Evolutionary conservation across 2,113 vertebrate genomes (phyloP).

Genomic region (Steatornis caripensis): DNA sequence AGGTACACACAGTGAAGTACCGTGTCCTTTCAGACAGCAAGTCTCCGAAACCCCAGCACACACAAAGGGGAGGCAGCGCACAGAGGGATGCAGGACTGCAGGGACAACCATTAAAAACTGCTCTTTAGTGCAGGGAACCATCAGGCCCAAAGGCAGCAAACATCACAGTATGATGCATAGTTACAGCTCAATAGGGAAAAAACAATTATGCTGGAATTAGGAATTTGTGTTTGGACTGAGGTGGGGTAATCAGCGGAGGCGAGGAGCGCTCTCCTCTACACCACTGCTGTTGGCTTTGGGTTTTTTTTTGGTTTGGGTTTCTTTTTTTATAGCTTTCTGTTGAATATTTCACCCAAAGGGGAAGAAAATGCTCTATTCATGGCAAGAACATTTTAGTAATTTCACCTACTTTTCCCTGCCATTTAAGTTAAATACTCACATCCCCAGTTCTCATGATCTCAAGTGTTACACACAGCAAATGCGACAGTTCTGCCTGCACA

Average conservation of each 20-base stretch:
- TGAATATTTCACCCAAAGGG: background rate
- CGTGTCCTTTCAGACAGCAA: background rate
- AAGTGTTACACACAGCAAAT: background rate
- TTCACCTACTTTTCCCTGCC: background rate
- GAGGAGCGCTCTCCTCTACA: background rate
- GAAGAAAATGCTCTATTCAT: background rate
- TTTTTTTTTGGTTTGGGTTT: background rate
- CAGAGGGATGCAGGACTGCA: background rate
- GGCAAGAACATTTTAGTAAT: background rate
- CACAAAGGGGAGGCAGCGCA: background rate
- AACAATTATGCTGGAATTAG: background rate
- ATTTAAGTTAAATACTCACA: background rate
- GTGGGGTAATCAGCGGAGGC: background rate
- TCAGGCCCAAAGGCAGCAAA: background rate
- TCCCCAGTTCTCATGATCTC: background rate
- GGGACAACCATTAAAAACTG: background rate
- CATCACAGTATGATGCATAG: background rate
- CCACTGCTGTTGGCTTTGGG: background rate
- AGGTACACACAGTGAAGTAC: background rate
- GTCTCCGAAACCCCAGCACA: background rate
- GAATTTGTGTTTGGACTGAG: background rate
- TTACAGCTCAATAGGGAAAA: background rate
- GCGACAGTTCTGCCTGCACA: conserved; percentile 12
- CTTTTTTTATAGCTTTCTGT: background rate
- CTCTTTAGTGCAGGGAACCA: background rate